These are phyloP conservation scores for Rhagonycha fulva DNA, from an alignment of 2,888 invertebrate species.

Conservation along the genomic window DNA sequence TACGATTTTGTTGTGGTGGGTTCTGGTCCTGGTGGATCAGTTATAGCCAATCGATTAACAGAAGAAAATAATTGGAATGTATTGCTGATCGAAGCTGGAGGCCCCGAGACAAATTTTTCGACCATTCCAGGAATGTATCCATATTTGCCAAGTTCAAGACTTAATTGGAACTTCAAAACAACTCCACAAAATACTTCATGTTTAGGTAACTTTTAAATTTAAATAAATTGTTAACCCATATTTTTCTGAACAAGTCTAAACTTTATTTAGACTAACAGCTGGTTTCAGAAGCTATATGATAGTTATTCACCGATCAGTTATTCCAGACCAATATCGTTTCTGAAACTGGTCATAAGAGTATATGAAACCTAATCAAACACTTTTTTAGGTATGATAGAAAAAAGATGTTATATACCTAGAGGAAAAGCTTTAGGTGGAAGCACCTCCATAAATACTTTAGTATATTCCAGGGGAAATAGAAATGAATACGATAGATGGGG, in stretches of 20 bases:
- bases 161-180: slow-evolving; percentile 10
- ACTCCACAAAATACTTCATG: background rate
- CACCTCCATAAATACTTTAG: background rate
- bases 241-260: background rate
- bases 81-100: slow-evolving; percentile 68
- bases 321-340: too few relatives aligned
- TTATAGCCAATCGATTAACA: slow-evolving; percentile 66
- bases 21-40: slow-evolving; percentile 68
- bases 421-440: background rate
- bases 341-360: too few relatives aligned
- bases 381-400: background rate
- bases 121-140: background rate
- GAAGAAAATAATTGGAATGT: slow-evolving; percentile 69
- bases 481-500: background rate
- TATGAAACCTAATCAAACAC: background rate
- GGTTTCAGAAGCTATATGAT: background rate
- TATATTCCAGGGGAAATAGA: background rate
- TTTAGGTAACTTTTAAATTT: background rate
- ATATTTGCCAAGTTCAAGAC: background rate
- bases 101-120: background rate
- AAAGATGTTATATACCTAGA: background rate
- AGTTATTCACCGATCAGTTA: too few relatives aligned
- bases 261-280: too few relatives aligned
- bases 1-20: slow-evolving; percentile 73
- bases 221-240: background rate